Evolutionary conservation across 2,113 vertebrate genomes (phyloP).

Genomic region (Nematolebias whitei): DNA sequence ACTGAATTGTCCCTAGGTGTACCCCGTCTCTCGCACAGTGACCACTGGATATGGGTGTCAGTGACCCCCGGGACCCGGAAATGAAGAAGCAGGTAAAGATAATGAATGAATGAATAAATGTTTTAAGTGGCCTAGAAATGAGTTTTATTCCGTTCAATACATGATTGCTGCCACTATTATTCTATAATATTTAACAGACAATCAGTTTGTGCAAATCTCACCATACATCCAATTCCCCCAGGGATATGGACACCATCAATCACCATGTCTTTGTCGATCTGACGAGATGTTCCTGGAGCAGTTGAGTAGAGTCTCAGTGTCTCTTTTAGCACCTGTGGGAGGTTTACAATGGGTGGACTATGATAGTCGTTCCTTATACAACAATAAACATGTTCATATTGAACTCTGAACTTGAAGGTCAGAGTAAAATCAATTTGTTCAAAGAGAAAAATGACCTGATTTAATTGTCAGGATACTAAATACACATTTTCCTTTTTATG

Average conservation of each 20-base stretch:
- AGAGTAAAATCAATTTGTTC: neutral
- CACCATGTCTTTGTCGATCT: slow-evolving; percentile 75
- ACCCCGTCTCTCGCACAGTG: too few relatives aligned
- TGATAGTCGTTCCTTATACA: neutral
- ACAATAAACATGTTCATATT: too few relatives aligned
- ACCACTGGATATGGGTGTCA: too few relatives aligned
- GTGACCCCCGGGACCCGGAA: too few relatives aligned
- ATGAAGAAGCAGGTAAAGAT: too few relatives aligned
- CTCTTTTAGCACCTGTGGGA: slow-evolving; percentile 88
- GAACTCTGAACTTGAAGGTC: neutral
- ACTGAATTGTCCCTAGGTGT: too few relatives aligned
- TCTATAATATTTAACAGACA: neutral
- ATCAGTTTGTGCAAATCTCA: slow-evolving; percentile 27
- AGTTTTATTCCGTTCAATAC: too few relatives aligned
- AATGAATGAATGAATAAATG: too few relatives aligned
- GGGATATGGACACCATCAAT: slow-evolving; percentile 83
- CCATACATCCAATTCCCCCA: slow-evolving; percentile 32
- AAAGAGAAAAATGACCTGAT: too few relatives aligned
- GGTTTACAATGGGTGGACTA: neutral
- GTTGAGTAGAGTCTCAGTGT: slow-evolving; percentile 87
- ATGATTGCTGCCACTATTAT: too few relatives aligned
- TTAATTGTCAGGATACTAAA: too few relatives aligned
- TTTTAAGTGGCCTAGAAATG: too few relatives aligned
- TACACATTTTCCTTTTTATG: slow-evolving; percentile 80
- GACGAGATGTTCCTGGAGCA: slow-evolving; percentile 79